Base-by-base conservation (phyloP, 1,140 invertebrate species). In the Drosophila kanapiae region DNA sequence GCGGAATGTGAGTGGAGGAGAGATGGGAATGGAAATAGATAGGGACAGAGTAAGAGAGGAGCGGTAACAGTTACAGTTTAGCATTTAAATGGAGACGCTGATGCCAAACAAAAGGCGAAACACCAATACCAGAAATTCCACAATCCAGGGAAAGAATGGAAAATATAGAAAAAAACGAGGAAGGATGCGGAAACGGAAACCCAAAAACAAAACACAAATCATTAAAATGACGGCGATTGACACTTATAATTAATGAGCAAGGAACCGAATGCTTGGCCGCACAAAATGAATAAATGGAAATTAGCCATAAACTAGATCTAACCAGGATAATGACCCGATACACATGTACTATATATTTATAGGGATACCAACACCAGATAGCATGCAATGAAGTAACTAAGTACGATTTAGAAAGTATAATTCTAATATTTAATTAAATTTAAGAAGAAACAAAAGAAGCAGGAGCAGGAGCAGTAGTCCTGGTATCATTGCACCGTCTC, bases 191-290 rank as follows among this genome's bases (percentile, higher is more conserved):
- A 74, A 75, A 82, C 62, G 60, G 64, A 78, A 69, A 68, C 45
- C 74, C 47, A 62, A 67, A 81, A 82, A 77, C 78, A 85, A 85
- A 82, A 86, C 78, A 80, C 81, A 84, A 85, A 87, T 87, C 81
- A 90, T 90, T 91, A 86, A 85, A 91, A 82, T 82, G 82, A 82
- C 72, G 58, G 65, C 71, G 76, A 91, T 91, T 90, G 76, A 90
- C 82, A 90, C 83, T 91, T 91, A 82, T 91, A 91, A 91, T 91
- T 85, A 86, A 90, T 91, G 87, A 80, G 75, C 62, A 53, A 42
- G 48, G 47, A 75, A 62, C 59, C 79, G 59, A 81, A 85, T 86
- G 82, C 80, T 59, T 54, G 63, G 59, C 51, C 76, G 83, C 67
- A 51, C 81, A 75, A 82, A 71, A 83, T 79, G 70, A 79, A 69